Base-by-base conservation (phyloP, 2,888 invertebrate genomes). In the Sminthurinus aureus region DNA sequence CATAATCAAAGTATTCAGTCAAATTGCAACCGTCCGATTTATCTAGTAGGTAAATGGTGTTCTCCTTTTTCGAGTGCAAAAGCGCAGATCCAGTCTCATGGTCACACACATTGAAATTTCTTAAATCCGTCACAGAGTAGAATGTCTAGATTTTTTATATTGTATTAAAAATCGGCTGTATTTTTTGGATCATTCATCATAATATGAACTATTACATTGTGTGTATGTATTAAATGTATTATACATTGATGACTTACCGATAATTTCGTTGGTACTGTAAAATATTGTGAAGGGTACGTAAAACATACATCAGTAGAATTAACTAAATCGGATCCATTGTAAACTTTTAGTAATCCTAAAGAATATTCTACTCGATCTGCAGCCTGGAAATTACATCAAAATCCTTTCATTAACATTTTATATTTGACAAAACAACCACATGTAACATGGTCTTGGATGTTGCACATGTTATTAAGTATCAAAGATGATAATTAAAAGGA, bases 71-170 rank as follows among this genome's bases (percentile, higher is more conserved):
- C 3, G 52, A 50, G 13, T 22, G 12, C 24, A 58, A 22, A 51
- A 22, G 24, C 0, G 64, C 26, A 22, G 20, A 6, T 26, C 12
- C 11, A 9, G 64, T 75, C 52, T 83, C 78, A 26, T 81, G 79
- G 11, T 74, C 66, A 67, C 87, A 87, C 2, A 83, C 15, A 20
- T 81, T 69, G 66, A 85, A 20, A 13, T 71, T 67, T 12, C 84
- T 78, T 50, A 83, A 84, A 76, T 87, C 84, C 26, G 71, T 71
- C 4, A 87, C 64, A 6, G 64, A 50, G 52, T 87, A 87, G n/a
- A 64, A 64, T 73, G 80, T 77, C 83, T 81, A 64, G 12, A 79
- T 38, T 38, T 38, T 38, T 38, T 38, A 38, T 38, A 38, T 11
- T 51, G 58, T 3, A 38, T 3, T 12, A 74, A n/a, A 69, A 71